Percentiles rank a stretch among this genome's conserved stretches.
These are phyloP conservation scores for Dasypus novemcinctus DNA, from an alignment of 2,113 vertebrate species.

Conservation along the genomic window DNA sequence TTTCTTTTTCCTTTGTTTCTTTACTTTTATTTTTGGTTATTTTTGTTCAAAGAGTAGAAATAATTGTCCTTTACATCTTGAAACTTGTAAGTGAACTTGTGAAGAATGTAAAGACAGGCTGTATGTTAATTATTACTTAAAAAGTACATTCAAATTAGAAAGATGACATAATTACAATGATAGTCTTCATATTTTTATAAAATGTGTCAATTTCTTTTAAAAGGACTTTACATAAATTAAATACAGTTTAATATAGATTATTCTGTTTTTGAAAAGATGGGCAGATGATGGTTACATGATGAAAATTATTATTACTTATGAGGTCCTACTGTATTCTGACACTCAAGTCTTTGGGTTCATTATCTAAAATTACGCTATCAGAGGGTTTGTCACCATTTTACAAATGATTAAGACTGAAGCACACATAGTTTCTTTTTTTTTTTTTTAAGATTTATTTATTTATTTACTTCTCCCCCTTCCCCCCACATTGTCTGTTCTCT, in stretches of 20 bases:
- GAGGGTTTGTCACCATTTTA: background rate
- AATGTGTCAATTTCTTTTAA: background rate
- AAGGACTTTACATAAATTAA: background rate
- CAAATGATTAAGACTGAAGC: background rate
- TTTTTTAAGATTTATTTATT: no score
- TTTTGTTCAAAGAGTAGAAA: background rate
- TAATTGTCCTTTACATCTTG: background rate
- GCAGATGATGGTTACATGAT: background rate
- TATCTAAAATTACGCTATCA: background rate
- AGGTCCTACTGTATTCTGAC: background rate
- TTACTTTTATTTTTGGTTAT: background rate
- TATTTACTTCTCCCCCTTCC: no score
- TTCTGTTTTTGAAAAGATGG: background rate
- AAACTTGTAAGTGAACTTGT: background rate
- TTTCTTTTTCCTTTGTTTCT: background rate
- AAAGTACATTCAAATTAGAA: constrained; percentile 7
- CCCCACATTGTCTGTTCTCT: no score
- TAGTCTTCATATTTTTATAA: background rate
- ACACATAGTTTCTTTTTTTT: no score
- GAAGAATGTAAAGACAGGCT: background rate
- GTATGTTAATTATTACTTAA: background rate
- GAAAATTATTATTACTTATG: background rate
- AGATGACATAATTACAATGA: background rate
- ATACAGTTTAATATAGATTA: background rate
- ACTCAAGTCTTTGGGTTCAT: background rate